These are phyloP conservation scores for Erythrocercus mccallii DNA, from an alignment of 2,113 vertebrate genomes.

Conservation along the genomic window DNA sequence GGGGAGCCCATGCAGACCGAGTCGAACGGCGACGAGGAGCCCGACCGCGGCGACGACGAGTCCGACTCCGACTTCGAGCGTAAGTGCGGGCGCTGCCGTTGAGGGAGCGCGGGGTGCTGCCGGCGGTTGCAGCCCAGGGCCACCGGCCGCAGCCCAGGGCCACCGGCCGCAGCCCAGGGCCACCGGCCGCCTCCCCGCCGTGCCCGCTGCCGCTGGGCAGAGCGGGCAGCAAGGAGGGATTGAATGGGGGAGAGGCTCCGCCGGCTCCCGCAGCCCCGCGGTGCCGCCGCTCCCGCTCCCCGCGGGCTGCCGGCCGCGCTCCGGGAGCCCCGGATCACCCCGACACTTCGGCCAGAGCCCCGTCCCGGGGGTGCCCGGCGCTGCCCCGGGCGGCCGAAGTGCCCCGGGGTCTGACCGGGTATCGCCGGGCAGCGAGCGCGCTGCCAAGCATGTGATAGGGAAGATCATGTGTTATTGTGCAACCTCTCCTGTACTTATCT, in stretches of 20 bases:
- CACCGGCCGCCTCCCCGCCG: not conserved
- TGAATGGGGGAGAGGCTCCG: not conserved
- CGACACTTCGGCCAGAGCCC: not conserved
- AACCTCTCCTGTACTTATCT: not conserved
- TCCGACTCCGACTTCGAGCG: conserved; percentile 90
- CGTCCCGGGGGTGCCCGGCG: not conserved
- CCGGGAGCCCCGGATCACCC: not conserved
- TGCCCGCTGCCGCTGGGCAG: not conserved
- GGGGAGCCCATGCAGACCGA: conserved; percentile 85
- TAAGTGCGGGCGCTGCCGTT: conserved; percentile 60
- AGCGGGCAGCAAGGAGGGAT: not conserved
- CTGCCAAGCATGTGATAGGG: conserved; percentile 35
- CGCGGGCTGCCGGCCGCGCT: not conserved
- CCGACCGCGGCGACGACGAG: conserved; percentile 75
- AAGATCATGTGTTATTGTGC: conserved; percentile 43
- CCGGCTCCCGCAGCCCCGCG: not conserved
- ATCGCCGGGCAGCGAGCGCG: not conserved
- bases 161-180: not conserved
- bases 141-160: not conserved
- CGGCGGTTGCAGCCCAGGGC: not conserved
- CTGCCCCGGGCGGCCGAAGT: not conserved
- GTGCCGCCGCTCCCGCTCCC: not conserved
- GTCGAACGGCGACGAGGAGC: conserved; percentile 84
- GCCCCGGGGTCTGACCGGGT: not conserved
- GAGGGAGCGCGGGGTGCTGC: not conserved